Conservation (phyloP, 2,797 vertebrate genomes). For the Columba guinea region DNA sequence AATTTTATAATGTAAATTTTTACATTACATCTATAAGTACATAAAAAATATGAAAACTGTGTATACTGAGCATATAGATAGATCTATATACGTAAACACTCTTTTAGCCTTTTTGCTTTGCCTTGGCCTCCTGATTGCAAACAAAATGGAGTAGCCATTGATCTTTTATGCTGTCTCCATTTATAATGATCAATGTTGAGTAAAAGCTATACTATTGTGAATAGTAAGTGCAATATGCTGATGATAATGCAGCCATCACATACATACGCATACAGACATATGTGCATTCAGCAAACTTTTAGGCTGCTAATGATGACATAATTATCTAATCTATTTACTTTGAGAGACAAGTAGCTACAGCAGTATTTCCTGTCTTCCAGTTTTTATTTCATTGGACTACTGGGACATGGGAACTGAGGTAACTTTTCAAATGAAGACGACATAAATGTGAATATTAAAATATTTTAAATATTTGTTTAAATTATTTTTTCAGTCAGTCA, state of each 20-base stretch:
- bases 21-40: neutral
- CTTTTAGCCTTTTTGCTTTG: neutral
- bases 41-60: neutral
- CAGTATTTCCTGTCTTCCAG: neutral
- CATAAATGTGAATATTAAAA: neutral
- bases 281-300: neutral
- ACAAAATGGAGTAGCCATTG: neutral
- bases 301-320: neutral
- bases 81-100: neutral
- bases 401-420: neutral
- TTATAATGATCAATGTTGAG: no score
- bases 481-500: neutral
- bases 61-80: neutral
- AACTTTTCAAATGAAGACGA: neutral
- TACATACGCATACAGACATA: neutral
- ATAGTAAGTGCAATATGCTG: neutral
- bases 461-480: neutral
- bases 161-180: neutral
- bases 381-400: neutral
- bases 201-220: no score
- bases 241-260: neutral
- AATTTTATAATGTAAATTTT: neutral
- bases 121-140: neutral
- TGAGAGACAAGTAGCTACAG: neutral
- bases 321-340: neutral